A percentile compares a stretch with the other conserved stretches of the same genome.
Conservation (phyloP, 2,888 invertebrate species). For the Odiellus spinosus region DNA sequence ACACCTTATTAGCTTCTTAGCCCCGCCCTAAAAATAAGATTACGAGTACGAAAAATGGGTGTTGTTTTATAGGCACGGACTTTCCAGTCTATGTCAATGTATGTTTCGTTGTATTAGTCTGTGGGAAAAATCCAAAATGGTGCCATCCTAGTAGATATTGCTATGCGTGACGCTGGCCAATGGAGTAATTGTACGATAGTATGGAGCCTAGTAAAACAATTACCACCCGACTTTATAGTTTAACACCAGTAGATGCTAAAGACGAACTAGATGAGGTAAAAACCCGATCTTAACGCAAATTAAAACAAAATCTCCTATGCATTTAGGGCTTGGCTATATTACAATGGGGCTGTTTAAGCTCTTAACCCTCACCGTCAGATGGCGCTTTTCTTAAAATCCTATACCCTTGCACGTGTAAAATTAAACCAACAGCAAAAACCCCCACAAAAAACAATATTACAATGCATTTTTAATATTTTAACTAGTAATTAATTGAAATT, state of each 20-base stretch:
- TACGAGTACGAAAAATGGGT: too few species aligned
- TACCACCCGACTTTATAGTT: constrained; percentile 14
- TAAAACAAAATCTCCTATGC: too few species aligned
- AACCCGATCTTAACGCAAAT: too few species aligned
- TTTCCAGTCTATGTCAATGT: too few species aligned
- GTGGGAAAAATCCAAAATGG: constrained; percentile 8
- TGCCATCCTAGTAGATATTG: constrained; percentile 12
- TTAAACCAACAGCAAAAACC: too few species aligned
- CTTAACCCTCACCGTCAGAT: constrained; percentile 14
- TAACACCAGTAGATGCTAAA: constrained; percentile 53
- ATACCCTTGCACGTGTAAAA: too few species aligned
- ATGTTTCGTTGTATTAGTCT: too few species aligned
- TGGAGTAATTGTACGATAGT: constrained; percentile 11
- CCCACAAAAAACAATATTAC: constrained; percentile 12
- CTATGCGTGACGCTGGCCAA: constrained; percentile 10
- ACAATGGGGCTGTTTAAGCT: too few species aligned
- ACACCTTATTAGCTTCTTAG: too few species aligned
- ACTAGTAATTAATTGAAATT: constrained; percentile 16
- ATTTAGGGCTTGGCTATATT: too few species aligned
- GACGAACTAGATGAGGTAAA: constrained; percentile 81
- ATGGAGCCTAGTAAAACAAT: constrained; percentile 16
- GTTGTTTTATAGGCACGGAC: too few species aligned
- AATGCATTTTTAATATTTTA: constrained; percentile 4
- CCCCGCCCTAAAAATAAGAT: too few species aligned
- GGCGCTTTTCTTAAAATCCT: constrained; percentile 9